Evolutionary conservation across 2,888 invertebrate species (phyloP), one percentile per base, ranked within the genome.

Genomic region (Eristalis intricaria): DNA sequence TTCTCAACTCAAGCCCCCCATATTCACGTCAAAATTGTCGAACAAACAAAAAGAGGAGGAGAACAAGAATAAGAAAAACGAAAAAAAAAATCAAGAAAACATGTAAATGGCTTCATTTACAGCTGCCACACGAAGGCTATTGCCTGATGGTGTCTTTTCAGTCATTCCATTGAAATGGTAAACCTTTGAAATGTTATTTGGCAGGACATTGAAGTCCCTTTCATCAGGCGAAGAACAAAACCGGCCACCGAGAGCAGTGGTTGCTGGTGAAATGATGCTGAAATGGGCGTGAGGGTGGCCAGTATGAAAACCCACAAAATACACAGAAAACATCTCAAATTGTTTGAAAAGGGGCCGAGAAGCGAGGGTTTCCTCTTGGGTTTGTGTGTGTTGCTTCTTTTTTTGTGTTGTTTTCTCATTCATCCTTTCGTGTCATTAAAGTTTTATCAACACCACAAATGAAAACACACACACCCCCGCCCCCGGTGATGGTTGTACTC

Each of bases 401-500:
- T 65, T 22, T 64, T 69, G 60, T 19, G 40, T 60, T 64, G 60
- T 61, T 29, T 69, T 63, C 50, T 63, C 56, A 58, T 73, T 58
- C 75, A 65, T 75, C 63, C 66, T 88, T 89, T 90, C 90, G 91
- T 90, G 90, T 91, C 91, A 91, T 91, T 91, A 91, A 91, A 91
- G 91, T 91, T 91, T 91, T 91, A 91, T 91, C 90, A 91, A 89
- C 88, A 88, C 89, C 90, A 89, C 90, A 91, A 91, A 90, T 89
- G 90, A 88, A 90, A 90, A 89, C 90, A 90, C 81, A 88, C 89
- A 68, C 50, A 63, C 40, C 61, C 50, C 29, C 8, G 19, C 15
- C 32, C 38, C 15, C 32, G 7, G 50, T 19, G 40, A 70, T 74
- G 86, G 78, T 65, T 79, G 82, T 68, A 75, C 79, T 79, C 84